A percentile compares a stretch with the other conserved stretches of the same genome.
Evolutionary conservation across 2,888 invertebrate species (phyloP).

Genomic region (Ischnura elegans): DNA sequence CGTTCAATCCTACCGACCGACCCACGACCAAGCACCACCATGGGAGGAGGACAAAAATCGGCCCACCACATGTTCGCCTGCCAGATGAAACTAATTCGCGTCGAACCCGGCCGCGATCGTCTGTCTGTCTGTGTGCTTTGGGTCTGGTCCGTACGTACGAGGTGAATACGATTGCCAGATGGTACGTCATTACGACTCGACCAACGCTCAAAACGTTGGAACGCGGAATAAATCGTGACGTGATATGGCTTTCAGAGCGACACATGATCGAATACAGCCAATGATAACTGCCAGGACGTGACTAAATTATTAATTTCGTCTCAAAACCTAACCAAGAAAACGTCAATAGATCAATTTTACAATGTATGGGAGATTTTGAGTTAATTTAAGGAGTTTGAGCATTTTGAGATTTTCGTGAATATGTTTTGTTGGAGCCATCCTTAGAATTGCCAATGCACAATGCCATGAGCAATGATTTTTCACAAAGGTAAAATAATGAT

Average conservation of each 20-base stretch:
- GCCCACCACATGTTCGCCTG: neutral
- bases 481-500: too few species aligned
- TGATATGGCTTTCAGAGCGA: neutral
- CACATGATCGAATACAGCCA: neutral
- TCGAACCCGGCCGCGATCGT: neutral
- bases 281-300: neutral
- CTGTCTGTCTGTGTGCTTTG: neutral
- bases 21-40: neutral
- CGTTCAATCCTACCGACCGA: neutral
- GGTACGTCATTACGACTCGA: neutral
- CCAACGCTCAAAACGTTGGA: neutral
- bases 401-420: too few species aligned
- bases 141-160: neutral
- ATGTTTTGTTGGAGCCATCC: too few species aligned
- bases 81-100: slow-evolving; percentile 26
- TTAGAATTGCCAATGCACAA: too few species aligned
- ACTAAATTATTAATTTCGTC: neutral
- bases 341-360: neutral
- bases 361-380: too few species aligned
- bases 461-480: too few species aligned
- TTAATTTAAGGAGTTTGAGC: too few species aligned
- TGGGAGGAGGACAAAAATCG: neutral
- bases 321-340: neutral
- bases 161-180: neutral
- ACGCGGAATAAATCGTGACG: slow-evolving; percentile 23